phyloP scores from a whole-genome alignment of 2,113 vertebrate genomes.

The Clarias batrachus region DNA sequence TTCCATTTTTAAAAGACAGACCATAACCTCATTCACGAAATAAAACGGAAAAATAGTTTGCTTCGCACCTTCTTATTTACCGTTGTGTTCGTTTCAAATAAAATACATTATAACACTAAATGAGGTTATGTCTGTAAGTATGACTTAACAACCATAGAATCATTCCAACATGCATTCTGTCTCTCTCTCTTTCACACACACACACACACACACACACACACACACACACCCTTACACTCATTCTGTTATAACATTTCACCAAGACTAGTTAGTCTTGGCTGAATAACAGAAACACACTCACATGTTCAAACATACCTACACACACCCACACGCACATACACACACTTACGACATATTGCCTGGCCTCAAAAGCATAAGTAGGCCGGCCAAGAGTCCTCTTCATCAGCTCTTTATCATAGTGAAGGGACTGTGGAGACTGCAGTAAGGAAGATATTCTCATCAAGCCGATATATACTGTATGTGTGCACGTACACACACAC shows the following conservation, averaged over 20 bases:
- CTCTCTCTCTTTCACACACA: neutral
- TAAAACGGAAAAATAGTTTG: neutral
- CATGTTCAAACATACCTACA: slow-evolving; percentile 6
- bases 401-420: slow-evolving; percentile 95
- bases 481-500: slow-evolving; percentile 29
- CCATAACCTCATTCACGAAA: slow-evolving; percentile 78
- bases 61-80: neutral
- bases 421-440: slow-evolving; percentile 86
- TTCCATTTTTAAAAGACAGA: slow-evolving; percentile 58
- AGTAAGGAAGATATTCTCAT: slow-evolving; percentile 77
- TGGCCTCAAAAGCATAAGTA: slow-evolving; percentile 95
- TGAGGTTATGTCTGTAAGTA: slow-evolving; percentile 44
- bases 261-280: neutral
- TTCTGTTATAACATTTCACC: neutral
- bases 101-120: slow-evolving; percentile 30
- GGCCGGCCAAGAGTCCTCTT: slow-evolving; percentile 96
- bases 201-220: neutral
- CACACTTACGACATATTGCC: slow-evolving; percentile 95
- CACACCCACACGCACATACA: slow-evolving; percentile 56
- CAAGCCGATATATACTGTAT: slow-evolving; percentile 13
- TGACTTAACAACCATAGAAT: slow-evolving; percentile 7
- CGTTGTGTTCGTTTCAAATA: neutral
- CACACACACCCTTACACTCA: slow-evolving; percentile 1
- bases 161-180: neutral
- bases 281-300: neutral